phyloP scores from a whole-genome alignment of 2,113 vertebrate genomes.

The Numida meleagris region DNA sequence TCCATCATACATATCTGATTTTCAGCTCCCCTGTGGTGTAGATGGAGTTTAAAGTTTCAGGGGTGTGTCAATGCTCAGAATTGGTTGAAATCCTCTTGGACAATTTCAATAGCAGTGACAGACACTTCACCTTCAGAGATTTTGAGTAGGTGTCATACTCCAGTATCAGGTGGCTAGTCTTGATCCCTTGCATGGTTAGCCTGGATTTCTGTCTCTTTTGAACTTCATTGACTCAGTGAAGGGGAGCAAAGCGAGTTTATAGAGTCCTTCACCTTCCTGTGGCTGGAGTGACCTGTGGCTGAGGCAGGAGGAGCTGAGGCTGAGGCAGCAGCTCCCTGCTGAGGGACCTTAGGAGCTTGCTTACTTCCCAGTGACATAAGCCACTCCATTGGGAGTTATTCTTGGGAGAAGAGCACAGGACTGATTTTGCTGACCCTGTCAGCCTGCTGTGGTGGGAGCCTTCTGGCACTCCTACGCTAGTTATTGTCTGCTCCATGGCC shows the following conservation, averaged over 20 bases:
- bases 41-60: neutral
- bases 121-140: neutral
- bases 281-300: neutral
- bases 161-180: neutral
- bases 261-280: neutral
- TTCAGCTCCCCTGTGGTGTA: neutral
- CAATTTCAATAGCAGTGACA: neutral
- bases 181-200: neutral
- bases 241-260: neutral
- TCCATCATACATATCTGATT: neutral
- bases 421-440: neutral
- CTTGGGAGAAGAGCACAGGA: neutral
- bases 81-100: neutral
- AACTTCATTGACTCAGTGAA: neutral
- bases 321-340: accelerated
- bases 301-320: neutral
- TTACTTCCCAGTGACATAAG: neutral
- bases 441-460: neutral
- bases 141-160: neutral
- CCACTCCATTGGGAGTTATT: neutral
- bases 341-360: neutral
- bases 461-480: accelerated
- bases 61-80: accelerated
- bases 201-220: neutral
- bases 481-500: neutral